Evolutionary conservation across 2,113 vertebrate species (phyloP), one percentile per base, ranked within the genome.

Genomic region (Cyanoderma ruficeps): DNA sequence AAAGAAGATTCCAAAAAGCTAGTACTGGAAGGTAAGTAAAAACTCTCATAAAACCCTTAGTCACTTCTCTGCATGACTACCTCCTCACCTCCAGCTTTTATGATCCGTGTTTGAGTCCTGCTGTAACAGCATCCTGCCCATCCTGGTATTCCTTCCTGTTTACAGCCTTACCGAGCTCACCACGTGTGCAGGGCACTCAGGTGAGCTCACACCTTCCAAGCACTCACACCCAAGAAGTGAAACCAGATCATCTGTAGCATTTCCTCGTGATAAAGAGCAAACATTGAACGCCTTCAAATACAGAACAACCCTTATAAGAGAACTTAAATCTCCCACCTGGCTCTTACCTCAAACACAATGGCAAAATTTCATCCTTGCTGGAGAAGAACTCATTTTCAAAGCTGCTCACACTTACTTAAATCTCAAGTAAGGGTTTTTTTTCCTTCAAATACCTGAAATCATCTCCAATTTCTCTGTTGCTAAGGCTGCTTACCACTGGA

Each of bases 81-180:
- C 52, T 67, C 24, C 37, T 60, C 15, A 52, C 8, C 4, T 3
- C 7, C 28, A 39, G 7, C 74, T 71, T 91, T 77, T 41, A 59
- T 17, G 24, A 23, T 5, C 9, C 3, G 0, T 31, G 31, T 65
- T 23, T 81, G 47, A 49, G 18, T 30, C 15, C 15, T 60, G 13
- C 57, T 42, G 9, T 41, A 80, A 55, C 0, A 83, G 68, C 15
- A 0, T 23, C 39, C 77, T 52, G 86, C 44, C 64, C 39, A 42
- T 16, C n/a, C 84, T 33, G 1, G 20, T 1, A 6, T 21, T 37
- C 46, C 37, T 93, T 95, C 94, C 93, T 96, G 93, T 94, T 96
- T 79, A 89, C 63, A 56, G 50, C 0, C 42, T 24, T 1, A 7
- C 19, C 11, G n/a, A 87, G 57, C 63, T 57, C 64, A 10, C 6